A percentile compares a stretch with the other conserved stretches of the same genome.
phyloP scores from a whole-genome alignment of 2,888 invertebrate species.

The Gibbula magus region DNA sequence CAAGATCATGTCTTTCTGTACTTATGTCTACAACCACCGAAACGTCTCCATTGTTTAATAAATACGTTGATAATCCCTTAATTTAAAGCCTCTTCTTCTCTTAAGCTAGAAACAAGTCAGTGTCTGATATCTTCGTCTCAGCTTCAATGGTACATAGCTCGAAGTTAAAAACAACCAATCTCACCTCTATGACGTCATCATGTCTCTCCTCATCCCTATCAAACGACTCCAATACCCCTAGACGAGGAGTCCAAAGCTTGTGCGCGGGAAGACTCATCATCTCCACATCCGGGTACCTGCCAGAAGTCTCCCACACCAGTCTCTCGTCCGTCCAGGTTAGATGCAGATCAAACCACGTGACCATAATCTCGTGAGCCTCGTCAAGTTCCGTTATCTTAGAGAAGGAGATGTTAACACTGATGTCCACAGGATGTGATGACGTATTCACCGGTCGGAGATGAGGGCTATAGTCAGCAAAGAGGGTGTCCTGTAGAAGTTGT shows the following conservation, averaged over 20 bases:
- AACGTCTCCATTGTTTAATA: no score
- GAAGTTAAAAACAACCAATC: background rate
- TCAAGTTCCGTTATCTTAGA: background rate
- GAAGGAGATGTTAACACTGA: background rate
- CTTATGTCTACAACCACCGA: no score
- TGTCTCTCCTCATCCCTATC: no score
- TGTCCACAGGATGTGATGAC: background rate
- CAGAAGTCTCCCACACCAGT: background rate
- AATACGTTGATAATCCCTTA: no score
- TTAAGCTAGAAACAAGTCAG: no score
- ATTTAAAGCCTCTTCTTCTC: no score
- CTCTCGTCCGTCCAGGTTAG: background rate
- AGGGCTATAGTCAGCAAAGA: background rate
- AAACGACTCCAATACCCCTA: background rate
- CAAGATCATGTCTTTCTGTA: no score
- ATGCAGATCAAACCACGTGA: background rate
- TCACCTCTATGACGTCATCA: background rate
- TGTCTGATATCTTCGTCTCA: no score
- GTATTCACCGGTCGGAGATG: background rate
- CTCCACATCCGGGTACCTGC: background rate
- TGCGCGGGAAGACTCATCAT: background rate
- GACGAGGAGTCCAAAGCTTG: background rate
- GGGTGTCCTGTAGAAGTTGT: background rate
- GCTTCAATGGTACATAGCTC: no score
- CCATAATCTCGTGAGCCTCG: background rate